Percentiles rank a stretch among this genome's conserved stretches.
Conservation (phyloP, 2,888 invertebrate genomes). For the Noctua janthina region DNA sequence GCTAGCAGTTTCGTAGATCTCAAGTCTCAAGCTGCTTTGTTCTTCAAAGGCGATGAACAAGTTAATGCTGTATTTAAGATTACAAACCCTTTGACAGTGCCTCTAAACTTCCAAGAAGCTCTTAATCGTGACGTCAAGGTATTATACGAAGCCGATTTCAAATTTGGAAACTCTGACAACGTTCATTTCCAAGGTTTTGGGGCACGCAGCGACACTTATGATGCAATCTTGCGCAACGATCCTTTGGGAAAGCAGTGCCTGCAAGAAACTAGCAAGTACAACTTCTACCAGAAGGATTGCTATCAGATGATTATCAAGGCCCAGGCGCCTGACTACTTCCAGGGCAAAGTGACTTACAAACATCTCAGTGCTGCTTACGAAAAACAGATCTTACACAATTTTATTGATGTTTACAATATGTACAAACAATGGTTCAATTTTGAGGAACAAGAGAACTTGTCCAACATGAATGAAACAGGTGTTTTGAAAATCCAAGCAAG, state of each 20-base stretch:
- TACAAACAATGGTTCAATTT: conserved; percentile 51
- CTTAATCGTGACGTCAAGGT: conserved; percentile 87
- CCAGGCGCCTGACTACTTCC: conserved; percentile 88
- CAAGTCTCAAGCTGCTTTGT: conserved; percentile 88
- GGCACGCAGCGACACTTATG: conserved; percentile 87
- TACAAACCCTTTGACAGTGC: conserved; percentile 86
- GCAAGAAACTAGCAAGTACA: conserved; percentile 88
- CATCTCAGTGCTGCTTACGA: conserved; percentile 67
- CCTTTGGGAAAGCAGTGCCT: conserved; percentile 87
- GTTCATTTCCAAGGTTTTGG: conserved; percentile 84
- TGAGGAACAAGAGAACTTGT: neutral
- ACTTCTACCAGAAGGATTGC: conserved; percentile 90
- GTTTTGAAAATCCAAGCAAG: conserved; percentile 86
- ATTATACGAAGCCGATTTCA: conserved; percentile 85
- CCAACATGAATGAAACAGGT: conserved; percentile 74
- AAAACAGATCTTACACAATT: neutral
- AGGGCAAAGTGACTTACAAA: conserved; percentile 85
- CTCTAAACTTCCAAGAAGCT: conserved; percentile 89
- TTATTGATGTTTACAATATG: neutral
- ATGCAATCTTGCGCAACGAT: conserved; percentile 85
- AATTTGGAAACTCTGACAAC: conserved; percentile 85
- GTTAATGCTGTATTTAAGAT: conserved; percentile 85
- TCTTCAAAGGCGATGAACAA: conserved; percentile 83
- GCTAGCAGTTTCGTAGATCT: conserved; percentile 89
- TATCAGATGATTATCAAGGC: conserved; percentile 89